Evolutionary conservation across 1,140 invertebrate genomes (phyloP), one percentile per base, ranked within the genome.

Genomic region (Nymphalis io): DNA sequence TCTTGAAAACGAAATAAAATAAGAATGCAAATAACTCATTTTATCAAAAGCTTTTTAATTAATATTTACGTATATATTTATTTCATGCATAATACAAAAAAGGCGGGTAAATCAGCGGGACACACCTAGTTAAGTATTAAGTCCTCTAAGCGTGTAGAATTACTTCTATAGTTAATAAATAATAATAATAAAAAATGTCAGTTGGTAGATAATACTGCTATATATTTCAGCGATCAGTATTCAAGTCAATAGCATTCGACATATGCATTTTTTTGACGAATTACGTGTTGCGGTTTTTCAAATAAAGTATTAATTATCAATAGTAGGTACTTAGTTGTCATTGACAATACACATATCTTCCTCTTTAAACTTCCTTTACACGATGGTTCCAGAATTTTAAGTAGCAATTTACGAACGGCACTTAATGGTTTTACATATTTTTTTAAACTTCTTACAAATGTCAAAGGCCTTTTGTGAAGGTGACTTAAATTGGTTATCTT

Each of bases 341-440:
- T 62, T 69, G 53, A 58, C 18, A 69, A 39, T 20, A 61, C 67
- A 68, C 60, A 44, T 57, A 66, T 74, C 64, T 61, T 61, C 67
- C 65, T 60, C 60, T 55, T 61, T 60, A 61, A 42, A 38, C 64
- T 67, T 74, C 72, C 72, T 62, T 40, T 67, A 20, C 55, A 53
- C 20, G 60, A 70, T 38, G 72, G 63, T 44, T 11, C 21, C 21
- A 48, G 72, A 74, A 74, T 74, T 59, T 70, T 67, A 74, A 74
- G 61, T 58, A 27, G 51, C 13, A n/a, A 8, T 8, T 33, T 33
- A 33, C n/a, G n/a, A 33, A 33, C 10, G 6, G 10, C 6, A 33
- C 6, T n/a, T n/a, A 33, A 33, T 18, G 6, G n/a, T 46, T 46
- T n/a, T 46, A 18, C 15, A n/a, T n/a, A 16, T n/a, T 46, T 46